Evolutionary conservation across 2,888 invertebrate genomes (phyloP).

Genomic region (Cordilura impudica): DNA sequence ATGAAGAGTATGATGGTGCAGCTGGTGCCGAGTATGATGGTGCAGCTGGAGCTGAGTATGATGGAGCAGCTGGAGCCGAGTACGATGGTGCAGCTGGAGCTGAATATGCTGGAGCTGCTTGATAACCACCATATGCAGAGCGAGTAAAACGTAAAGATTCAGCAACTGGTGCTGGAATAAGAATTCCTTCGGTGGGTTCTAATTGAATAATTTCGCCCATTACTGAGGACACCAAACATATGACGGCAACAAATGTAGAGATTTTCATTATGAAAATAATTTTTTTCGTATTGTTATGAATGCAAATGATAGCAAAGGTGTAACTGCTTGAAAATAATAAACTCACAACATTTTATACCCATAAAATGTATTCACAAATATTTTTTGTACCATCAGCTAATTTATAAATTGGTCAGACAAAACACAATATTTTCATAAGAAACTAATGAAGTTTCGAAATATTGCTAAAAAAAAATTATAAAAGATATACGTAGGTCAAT

Average conservation of each 20-base stretch:
- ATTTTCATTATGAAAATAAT: conserved; percentile 16
- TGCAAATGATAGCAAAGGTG: background rate
- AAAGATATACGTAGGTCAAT: background rate
- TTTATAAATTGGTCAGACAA: conserved; percentile 13
- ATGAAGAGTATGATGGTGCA: background rate
- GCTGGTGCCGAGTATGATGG: conserved; percentile 54
- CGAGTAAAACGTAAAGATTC: conserved; percentile 68
- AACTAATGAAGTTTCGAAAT: conserved; percentile 1
- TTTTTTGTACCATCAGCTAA: conserved; percentile 29
- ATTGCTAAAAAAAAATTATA: background rate
- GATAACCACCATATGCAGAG: conserved; percentile 38
- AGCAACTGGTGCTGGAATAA: conserved; percentile 73
- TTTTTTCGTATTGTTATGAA: background rate
- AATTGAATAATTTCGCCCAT: conserved; percentile 69
- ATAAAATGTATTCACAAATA: background rate
- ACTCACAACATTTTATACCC: conserved; percentile 40
- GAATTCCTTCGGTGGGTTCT: conserved; percentile 72
- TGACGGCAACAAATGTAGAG: background rate
- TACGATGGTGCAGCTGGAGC: conserved; percentile 60
- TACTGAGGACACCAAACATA: conserved; percentile 12
- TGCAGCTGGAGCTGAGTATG: conserved; percentile 61
- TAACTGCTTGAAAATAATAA: conserved; percentile 17
- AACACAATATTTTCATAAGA: conserved; percentile 16
- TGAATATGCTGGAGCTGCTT: conserved; percentile 58
- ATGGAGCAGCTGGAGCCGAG: conserved; percentile 42